A percentile compares a stretch with the other conserved stretches of the same genome.
These are phyloP conservation scores for Orestias chungarensis DNA, from an alignment of 2,797 vertebrate species.

Conservation along the genomic window DNA sequence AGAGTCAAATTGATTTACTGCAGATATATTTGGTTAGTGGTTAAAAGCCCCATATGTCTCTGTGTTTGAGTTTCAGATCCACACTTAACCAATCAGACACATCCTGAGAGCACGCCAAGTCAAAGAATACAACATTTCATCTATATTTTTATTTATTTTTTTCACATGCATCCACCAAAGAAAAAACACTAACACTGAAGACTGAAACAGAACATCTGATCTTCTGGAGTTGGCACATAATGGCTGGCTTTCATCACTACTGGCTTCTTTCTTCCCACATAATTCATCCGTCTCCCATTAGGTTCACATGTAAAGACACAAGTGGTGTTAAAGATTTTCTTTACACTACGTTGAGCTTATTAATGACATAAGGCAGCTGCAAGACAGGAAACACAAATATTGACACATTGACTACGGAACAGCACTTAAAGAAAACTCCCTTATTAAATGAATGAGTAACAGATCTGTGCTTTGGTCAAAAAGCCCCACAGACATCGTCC, in stretches of 20 bases:
- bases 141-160: slow-evolving; percentile 63
- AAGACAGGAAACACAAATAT: slow-evolving; percentile 32
- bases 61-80: no score
- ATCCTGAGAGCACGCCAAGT: not conserved
- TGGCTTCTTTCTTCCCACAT: slow-evolving; percentile 27
- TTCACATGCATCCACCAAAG: slow-evolving; percentile 71
- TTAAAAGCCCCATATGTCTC: not conserved
- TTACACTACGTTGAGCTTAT: slow-evolving; percentile 38
- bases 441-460: slow-evolving; percentile 25
- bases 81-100: no score
- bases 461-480: slow-evolving; percentile 40
- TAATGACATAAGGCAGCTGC: slow-evolving; percentile 44
- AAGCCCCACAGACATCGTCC: slow-evolving; percentile 22
- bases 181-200: slow-evolving; percentile 69
- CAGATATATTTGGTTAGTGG: slow-evolving; percentile 10
- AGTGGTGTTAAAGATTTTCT: slow-evolving; percentile 26
- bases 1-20: no score
- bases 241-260: slow-evolving; percentile 26
- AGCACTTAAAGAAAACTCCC: slow-evolving; percentile 18
- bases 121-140: slow-evolving; percentile 34
- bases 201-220: slow-evolving; percentile 40
- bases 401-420: slow-evolving; percentile 31
- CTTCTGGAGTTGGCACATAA: slow-evolving; percentile 32
- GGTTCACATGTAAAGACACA: slow-evolving; percentile 45
- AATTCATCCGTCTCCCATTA: slow-evolving; percentile 8